Conservation (phyloP, 2,113 vertebrate genomes). For the Colinus virginianus region DNA sequence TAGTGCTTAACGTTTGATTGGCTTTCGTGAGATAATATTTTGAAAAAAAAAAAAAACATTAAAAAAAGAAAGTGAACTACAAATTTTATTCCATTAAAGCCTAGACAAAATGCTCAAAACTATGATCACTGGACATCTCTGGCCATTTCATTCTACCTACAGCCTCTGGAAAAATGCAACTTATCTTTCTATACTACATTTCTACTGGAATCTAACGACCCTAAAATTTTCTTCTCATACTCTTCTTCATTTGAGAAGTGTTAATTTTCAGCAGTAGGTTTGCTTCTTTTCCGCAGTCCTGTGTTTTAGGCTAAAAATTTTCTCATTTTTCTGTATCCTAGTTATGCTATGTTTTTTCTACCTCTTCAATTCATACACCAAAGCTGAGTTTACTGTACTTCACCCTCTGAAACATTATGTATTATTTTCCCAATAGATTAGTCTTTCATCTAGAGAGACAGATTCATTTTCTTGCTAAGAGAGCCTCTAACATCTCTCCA, state of each 20-base stretch:
- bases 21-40: neutral
- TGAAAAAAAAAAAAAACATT: neutral
- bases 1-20: neutral
- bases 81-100: neutral
- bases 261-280: neutral
- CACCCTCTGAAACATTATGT: neutral
- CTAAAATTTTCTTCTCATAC: neutral
- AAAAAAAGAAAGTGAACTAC: neutral
- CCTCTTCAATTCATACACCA: neutral
- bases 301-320: neutral
- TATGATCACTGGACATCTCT: neutral
- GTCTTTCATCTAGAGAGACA: neutral
- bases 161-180: neutral
- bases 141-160: neutral
- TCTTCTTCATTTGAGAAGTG: neutral
- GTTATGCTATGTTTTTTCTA: neutral
- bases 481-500: neutral
- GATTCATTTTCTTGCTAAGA: neutral
- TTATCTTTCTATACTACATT: neutral
- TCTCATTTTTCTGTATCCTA: neutral
- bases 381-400: neutral
- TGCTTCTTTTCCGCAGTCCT: neutral
- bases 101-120: neutral
- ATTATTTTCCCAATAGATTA: rapidly evolving
- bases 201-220: neutral